Conservation (phyloP, 2,797 vertebrate genomes). For the Octomys mimax region DNA sequence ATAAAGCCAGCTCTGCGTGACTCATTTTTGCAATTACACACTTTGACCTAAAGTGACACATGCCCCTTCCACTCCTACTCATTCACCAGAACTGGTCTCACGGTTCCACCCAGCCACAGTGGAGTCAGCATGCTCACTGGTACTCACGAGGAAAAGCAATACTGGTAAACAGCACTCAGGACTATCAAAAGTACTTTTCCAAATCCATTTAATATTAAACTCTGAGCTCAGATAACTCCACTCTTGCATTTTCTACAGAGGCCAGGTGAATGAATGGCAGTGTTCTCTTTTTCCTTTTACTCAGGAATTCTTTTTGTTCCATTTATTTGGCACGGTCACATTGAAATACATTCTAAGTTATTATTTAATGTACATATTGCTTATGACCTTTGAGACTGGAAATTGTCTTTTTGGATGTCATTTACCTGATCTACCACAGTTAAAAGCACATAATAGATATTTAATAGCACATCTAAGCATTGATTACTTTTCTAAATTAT, state of each 20-base stretch:
- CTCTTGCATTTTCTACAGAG: not conserved
- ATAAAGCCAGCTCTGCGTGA: not conserved
- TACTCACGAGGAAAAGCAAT: not conserved
- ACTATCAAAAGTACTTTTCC: not conserved
- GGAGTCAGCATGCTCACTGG: not conserved
- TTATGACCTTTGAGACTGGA: conserved; percentile 31
- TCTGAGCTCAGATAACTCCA: not conserved
- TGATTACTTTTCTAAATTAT: conserved; percentile 66
- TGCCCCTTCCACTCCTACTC: not conserved
- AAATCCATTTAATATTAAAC: not conserved
- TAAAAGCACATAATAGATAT: conserved; percentile 61
- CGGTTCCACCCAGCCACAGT: not conserved
- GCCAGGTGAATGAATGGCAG: conserved; percentile 5
- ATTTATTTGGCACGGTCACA: conserved; percentile 1
- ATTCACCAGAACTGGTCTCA: not conserved
- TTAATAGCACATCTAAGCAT: conserved; percentile 39
- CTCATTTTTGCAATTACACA: not conserved
- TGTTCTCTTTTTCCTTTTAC: not conserved
- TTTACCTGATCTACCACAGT: conserved; percentile 45
- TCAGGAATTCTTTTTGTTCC: conserved; percentile 35
- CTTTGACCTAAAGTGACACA: not conserved
- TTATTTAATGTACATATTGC: conserved; percentile 47
- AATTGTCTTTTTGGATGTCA: conserved; percentile 67
- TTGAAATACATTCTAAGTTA: conserved; percentile 43
- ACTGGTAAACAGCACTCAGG: not conserved